Evolutionary conservation across 2,113 vertebrate genomes (phyloP), one percentile per base, ranked within the genome.

Genomic region (Hyaena hyaena): DNA sequence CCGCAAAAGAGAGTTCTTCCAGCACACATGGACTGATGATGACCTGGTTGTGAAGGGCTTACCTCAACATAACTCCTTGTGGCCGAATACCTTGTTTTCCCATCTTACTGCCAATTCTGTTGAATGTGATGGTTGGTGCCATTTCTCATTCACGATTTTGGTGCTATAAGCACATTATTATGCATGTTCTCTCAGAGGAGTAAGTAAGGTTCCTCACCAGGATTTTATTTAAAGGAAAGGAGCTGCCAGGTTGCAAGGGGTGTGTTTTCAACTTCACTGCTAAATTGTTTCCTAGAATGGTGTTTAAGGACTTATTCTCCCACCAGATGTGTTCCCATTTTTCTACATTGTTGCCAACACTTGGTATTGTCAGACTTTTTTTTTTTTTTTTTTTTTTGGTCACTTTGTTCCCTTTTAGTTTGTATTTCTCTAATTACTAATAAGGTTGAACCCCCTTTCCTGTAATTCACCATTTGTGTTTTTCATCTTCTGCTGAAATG

Each of bases 401-500:
- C 8, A 16, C 33, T 21, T 23, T 24, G 5, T 55, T 81, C 61
- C 7, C 17, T 9, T 28, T 81, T 68, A 33, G 9, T 66, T 23
- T 55, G 2, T 39, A 15, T 69, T 80, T 68, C n/a, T 81, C 16
- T 55, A 69, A 88, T 55, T 73, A 48, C 28, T 85, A 33, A 11
- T 77, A 63, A 76, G 12, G 15, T 50, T 7, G 4, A 65, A 35
- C 11, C 19, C 63, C 26, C 74, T 45, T 33, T 90, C 48, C 43
- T 33, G n/a, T 61, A 45, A 71, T 58, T 58, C 9, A 17, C 65
- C 26, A 26, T 71, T 69, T 45, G 35, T 45, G 31, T 91, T 81
- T 91, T 81, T 90, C 61, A 74, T 77, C n/a, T 45, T 87, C 28
- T 48, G 66, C 11, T n/a, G 35, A 71, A 82, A 82, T 58, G 79